Evolutionary conservation across 2,797 vertebrate genomes (phyloP).

Genomic region (Myotis myotis): DNA sequence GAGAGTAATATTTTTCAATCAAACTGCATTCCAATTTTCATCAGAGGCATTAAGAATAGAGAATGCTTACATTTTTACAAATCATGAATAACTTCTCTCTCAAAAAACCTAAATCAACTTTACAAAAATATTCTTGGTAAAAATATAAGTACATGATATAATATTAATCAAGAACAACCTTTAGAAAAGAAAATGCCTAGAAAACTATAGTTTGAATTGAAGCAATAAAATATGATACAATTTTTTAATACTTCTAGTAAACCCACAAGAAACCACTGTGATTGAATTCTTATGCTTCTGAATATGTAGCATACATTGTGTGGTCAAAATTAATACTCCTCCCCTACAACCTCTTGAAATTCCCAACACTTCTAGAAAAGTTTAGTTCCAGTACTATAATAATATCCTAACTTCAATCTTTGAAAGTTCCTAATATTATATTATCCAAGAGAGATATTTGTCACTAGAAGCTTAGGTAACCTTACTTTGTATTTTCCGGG

Average conservation of each 20-base stretch:
- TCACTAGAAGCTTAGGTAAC: background rate
- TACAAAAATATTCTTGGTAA: slow-evolving; percentile 9
- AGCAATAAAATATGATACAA: background rate
- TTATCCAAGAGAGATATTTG: slow-evolving; percentile 15
- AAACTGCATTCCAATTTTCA: slow-evolving; percentile 12
- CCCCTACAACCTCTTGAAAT: background rate
- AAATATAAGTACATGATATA: background rate
- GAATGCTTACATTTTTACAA: slow-evolving; percentile 16
- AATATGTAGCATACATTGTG: background rate
- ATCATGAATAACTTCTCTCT: background rate
- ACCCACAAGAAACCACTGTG: background rate
- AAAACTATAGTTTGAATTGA: slow-evolving; percentile 1
- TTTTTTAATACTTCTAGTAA: background rate
- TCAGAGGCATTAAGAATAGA: background rate
- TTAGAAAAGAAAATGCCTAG: background rate
- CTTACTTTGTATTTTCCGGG: slow-evolving; percentile 90
- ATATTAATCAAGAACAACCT: background rate
- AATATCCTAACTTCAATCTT: background rate
- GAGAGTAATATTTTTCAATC: background rate
- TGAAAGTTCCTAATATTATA: background rate
- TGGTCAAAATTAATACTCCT: background rate
- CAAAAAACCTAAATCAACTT: slow-evolving; percentile 37
- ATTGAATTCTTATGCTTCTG: background rate
- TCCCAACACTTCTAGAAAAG: background rate
- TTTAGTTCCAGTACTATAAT: background rate